phyloP scores from a whole-genome alignment of 1,140 invertebrate genomes.

The Ostrea edulis region DNA sequence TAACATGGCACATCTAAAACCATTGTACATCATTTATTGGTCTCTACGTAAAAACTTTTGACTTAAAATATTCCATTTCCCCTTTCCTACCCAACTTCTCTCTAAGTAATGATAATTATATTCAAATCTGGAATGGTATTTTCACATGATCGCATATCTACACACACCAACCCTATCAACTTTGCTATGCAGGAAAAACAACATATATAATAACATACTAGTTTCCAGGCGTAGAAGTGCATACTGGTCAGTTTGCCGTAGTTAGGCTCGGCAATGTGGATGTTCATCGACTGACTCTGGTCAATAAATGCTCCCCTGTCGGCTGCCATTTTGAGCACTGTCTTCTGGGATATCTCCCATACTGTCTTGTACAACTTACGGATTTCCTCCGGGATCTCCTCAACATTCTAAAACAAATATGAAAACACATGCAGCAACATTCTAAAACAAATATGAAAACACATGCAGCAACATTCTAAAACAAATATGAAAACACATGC shows the following conservation, averaged over 20 bases:
- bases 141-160: no score
- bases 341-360: slow-evolving; percentile 98
- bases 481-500: slow-evolving; percentile 9
- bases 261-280: slow-evolving; percentile 96
- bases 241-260: slow-evolving; percentile 97
- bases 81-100: no score
- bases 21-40: no score
- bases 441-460: slow-evolving; percentile 82
- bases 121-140: no score
- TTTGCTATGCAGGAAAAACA: no score
- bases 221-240: slow-evolving; percentile 99
- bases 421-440: no score
- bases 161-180: no score
- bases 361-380: slow-evolving; percentile 98
- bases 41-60: no score
- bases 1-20: no score
- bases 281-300: slow-evolving; percentile 98
- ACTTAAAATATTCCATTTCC: no score
- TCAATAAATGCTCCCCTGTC: slow-evolving; percentile 99
- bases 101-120: no score
- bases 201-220: slow-evolving; percentile 81
- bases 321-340: slow-evolving; percentile 97
- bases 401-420: slow-evolving; percentile 86
- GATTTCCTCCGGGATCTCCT: slow-evolving; percentile 92
- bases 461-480: slow-evolving; percentile 91